A percentile compares a stretch with the other conserved stretches of the same genome.
These are phyloP conservation scores for Amblyjoppa fuscipennis DNA, from an alignment of 2,888 invertebrate species.

Conservation along the genomic window DNA sequence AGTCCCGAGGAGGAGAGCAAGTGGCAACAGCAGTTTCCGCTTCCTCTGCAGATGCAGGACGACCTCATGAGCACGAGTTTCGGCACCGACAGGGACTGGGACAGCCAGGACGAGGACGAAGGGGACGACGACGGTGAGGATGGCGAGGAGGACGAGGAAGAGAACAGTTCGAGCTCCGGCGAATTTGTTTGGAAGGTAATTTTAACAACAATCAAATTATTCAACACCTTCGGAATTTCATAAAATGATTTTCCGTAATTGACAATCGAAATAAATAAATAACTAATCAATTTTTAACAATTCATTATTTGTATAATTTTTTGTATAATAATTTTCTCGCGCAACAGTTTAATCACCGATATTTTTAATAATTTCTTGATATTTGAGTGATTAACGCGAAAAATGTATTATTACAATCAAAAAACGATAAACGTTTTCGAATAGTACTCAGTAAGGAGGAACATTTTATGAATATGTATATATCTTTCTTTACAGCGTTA, in stretches of 20 bases:
- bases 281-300: background rate
- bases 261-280: background rate
- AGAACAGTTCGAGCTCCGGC: slow-evolving; percentile 91
- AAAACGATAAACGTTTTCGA: background rate
- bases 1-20: slow-evolving; percentile 83
- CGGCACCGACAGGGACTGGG: slow-evolving; percentile 89
- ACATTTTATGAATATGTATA: background rate
- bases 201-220: slow-evolving; percentile 42
- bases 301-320: background rate
- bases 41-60: slow-evolving; percentile 80
- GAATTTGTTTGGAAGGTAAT: slow-evolving; percentile 93
- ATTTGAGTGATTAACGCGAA: background rate
- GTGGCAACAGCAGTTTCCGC: slow-evolving; percentile 81
- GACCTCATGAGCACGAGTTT: slow-evolving; percentile 85
- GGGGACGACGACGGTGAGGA: slow-evolving; percentile 82
- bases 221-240: background rate
- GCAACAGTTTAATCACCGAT: background rate
- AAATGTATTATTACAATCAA: background rate
- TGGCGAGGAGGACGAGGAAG: slow-evolving; percentile 86
- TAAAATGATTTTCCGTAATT: background rate
- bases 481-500: slow-evolving; percentile 74
- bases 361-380: background rate
- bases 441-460: slow-evolving; percentile 11
- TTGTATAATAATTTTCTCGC: background rate
- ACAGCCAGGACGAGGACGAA: slow-evolving; percentile 87